phyloP scores from a whole-genome alignment of 2,113 vertebrate species.

The Steatornis caripensis region DNA sequence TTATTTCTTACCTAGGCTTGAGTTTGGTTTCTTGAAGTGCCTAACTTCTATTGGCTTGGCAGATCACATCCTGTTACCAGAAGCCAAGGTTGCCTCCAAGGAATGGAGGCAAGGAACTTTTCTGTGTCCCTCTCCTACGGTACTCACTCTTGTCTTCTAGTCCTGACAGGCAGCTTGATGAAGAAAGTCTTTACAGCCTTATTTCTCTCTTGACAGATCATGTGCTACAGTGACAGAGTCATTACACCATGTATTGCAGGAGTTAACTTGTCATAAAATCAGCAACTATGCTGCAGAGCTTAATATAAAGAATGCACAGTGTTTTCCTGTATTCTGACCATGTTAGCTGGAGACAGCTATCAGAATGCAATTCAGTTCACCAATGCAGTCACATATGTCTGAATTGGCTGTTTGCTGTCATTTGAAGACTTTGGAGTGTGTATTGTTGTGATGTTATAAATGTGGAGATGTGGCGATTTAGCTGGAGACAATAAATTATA shows the following conservation, averaged over 20 bases:
- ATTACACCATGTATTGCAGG: background rate
- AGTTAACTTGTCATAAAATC: background rate
- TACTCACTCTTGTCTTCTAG: background rate
- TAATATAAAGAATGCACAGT: background rate
- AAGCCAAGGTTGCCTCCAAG: background rate
- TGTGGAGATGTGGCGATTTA: background rate
- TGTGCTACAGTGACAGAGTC: background rate
- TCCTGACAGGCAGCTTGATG: background rate
- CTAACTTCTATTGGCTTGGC: background rate
- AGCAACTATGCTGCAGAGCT: background rate
- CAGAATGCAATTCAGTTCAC: background rate
- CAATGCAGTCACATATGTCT: background rate
- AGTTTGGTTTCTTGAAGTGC: background rate
- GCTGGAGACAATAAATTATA: background rate
- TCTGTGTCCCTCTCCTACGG: background rate
- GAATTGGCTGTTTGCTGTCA: background rate
- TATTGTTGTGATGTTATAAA: background rate
- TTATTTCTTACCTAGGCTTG: background rate
- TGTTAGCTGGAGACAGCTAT: background rate
- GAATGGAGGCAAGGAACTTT: background rate
- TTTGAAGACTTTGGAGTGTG: background rate
- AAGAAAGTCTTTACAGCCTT: background rate
- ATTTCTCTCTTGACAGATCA: background rate
- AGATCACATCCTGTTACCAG: background rate
- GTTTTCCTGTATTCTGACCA: background rate